These are phyloP conservation scores for Doryteuthis pealeii DNA, from an alignment of 1,140 invertebrate genomes.

Conservation along the genomic window DNA sequence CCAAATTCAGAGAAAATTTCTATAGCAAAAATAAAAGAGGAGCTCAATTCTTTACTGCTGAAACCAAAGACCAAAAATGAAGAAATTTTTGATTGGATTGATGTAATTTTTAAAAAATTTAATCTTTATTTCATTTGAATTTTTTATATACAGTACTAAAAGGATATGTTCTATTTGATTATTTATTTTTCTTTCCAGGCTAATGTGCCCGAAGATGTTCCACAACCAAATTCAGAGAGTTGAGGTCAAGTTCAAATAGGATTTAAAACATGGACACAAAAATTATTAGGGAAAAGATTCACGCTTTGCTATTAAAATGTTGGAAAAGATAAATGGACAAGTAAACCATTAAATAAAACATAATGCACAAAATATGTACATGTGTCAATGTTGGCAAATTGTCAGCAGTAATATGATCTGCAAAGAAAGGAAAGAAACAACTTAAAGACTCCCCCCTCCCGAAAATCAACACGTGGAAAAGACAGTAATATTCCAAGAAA, in stretches of 20 bases:
- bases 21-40: conserved; percentile 37
- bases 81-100: conserved; percentile 57
- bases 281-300: background rate
- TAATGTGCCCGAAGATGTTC: conserved; percentile 61
- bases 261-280: background rate
- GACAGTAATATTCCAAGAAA: too few relatives aligned
- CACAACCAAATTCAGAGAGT: conserved; percentile 63
- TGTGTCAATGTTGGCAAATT: too few relatives aligned
- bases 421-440: too few relatives aligned
- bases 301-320: background rate
- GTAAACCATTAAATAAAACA: too few relatives aligned
- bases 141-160: background rate
- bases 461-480: too few relatives aligned
- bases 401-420: too few relatives aligned
- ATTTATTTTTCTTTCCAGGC: conserved; percentile 63
- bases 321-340: background rate
- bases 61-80: conserved; percentile 40
- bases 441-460: too few relatives aligned
- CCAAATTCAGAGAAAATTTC: conserved; percentile 38
- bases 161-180: background rate
- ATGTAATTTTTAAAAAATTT: conserved; percentile 34
- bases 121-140: background rate
- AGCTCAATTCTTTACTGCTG: conserved; percentile 40
- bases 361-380: too few relatives aligned
- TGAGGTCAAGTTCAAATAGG: too few relatives aligned